These are phyloP conservation scores for Oreonectes daqikongensis DNA, from an alignment of 2,797 vertebrate genomes.

Conservation along the genomic window DNA sequence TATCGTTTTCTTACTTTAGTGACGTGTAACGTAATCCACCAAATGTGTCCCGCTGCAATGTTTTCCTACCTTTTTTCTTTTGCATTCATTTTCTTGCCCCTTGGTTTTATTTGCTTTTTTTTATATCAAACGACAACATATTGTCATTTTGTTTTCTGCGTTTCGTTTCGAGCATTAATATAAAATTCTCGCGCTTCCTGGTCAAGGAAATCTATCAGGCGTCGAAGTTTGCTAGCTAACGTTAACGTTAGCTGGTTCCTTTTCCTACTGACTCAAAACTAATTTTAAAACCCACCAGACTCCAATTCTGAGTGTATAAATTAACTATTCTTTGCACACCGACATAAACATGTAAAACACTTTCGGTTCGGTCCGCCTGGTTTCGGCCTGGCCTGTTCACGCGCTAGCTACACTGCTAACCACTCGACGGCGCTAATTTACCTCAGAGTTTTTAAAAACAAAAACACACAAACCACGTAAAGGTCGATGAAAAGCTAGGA, in stretches of 20 bases:
- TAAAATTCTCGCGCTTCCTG: background rate
- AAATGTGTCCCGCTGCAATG: too few relatives aligned
- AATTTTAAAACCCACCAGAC: background rate
- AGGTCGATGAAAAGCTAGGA: background rate
- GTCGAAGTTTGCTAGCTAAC: background rate
- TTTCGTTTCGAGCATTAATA: too few relatives aligned
- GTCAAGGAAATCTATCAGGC: background rate
- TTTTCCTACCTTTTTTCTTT: too few relatives aligned
- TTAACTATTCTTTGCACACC: too few relatives aligned
- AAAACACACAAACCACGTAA: background rate
- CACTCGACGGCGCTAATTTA: background rate
- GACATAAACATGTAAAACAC: background rate
- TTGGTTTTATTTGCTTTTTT: too few relatives aligned
- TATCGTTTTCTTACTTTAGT: too few relatives aligned
- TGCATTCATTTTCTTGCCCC: too few relatives aligned
- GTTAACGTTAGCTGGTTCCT: background rate
- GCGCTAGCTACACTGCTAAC: conserved; percentile 25
- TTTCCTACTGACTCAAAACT: background rate
- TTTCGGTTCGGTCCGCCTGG: background rate
- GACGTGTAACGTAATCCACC: too few relatives aligned
- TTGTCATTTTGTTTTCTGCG: too few relatives aligned
- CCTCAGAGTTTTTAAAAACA: conserved; percentile 16
- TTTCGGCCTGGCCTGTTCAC: conserved; percentile 6
- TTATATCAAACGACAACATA: too few relatives aligned
- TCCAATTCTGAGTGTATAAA: background rate